A percentile compares a stretch with the other conserved stretches of the same genome.
These are phyloP conservation scores for Dunckerocampus dactyliophorus DNA, from an alignment of 2,113 vertebrate species.

Conservation along the genomic window DNA sequence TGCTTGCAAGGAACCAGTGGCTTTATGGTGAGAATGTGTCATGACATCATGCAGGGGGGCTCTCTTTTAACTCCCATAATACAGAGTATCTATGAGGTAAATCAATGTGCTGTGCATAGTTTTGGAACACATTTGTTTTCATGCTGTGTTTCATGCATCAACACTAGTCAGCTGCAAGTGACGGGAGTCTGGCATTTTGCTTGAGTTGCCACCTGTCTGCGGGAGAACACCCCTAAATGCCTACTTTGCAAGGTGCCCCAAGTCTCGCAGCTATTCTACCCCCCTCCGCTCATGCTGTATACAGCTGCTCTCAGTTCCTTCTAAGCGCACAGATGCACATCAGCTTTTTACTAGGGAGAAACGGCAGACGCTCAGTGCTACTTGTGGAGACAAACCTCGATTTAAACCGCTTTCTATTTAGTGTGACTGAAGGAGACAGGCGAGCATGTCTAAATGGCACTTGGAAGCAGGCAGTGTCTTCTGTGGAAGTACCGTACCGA, in stretches of 20 bases:
- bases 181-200: conserved; percentile 24
- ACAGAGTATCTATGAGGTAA: background rate
- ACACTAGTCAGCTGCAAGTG: conserved; percentile 49
- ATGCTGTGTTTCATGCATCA: conserved; percentile 7
- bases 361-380: background rate
- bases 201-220: conserved; percentile 31
- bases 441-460: conserved; percentile 1
- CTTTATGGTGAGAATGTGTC: conserved; percentile 6
- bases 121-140: background rate
- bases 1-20: conserved; percentile 2
- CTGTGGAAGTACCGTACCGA: background rate
- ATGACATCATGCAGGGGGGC: background rate
- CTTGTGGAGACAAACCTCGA: background rate
- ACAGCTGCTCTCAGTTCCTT: conserved; percentile 16
- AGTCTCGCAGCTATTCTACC: background rate
- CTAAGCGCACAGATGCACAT: conserved; percentile 1
- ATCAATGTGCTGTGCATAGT: background rate
- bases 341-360: background rate
- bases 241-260: background rate
- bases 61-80: background rate
- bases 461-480: background rate
- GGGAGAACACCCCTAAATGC: conserved; percentile 22
- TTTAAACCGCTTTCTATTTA: conserved; percentile 2
- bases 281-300: background rate
- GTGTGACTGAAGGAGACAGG: background rate